Conservation (phyloP, 2,888 invertebrate genomes). For the Bugulina stolonifera region DNA sequence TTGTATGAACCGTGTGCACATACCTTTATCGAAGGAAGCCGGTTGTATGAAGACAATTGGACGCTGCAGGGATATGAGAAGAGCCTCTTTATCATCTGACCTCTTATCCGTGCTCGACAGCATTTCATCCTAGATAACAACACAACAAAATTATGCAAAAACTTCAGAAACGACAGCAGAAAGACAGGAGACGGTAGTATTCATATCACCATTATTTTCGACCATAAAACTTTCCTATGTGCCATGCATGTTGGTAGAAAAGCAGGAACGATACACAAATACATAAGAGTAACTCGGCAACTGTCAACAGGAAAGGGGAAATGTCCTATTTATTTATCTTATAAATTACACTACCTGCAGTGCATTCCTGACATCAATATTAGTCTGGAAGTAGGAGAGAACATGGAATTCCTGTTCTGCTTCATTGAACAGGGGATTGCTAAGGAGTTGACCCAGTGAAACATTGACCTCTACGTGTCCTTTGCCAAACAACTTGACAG, state of each 20-base stretch:
- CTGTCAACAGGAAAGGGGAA: too few relatives aligned
- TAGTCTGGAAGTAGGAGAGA: slow-evolving; percentile 94
- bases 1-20: too few relatives aligned
- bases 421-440: slow-evolving; percentile 89
- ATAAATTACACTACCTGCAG: too few relatives aligned
- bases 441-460: slow-evolving; percentile 84
- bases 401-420: slow-evolving; percentile 96
- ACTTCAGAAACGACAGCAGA: too few relatives aligned
- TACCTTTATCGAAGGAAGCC: slow-evolving; percentile 86
- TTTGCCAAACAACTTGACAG: slow-evolving; percentile 53
- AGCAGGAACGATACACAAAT: too few relatives aligned
- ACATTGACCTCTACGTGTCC: slow-evolving; percentile 88
- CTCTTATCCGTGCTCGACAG: slow-evolving; percentile 56
- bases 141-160: neutral
- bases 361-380: slow-evolving; percentile 64
- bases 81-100: slow-evolving; percentile 59
- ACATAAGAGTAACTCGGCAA: too few relatives aligned
- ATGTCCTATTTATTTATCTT: too few relatives aligned
- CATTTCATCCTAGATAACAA: slow-evolving; percentile 74
- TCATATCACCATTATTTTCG: too few relatives aligned
- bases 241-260: too few relatives aligned
- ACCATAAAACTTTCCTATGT: too few relatives aligned
- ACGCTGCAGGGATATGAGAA: slow-evolving; percentile 77
- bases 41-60: slow-evolving; percentile 95
- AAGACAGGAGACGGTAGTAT: too few relatives aligned